Evolutionary conservation across 2,113 vertebrate genomes (phyloP), one percentile per base, ranked within the genome.

Genomic region (Neoarius graeffei): DNA sequence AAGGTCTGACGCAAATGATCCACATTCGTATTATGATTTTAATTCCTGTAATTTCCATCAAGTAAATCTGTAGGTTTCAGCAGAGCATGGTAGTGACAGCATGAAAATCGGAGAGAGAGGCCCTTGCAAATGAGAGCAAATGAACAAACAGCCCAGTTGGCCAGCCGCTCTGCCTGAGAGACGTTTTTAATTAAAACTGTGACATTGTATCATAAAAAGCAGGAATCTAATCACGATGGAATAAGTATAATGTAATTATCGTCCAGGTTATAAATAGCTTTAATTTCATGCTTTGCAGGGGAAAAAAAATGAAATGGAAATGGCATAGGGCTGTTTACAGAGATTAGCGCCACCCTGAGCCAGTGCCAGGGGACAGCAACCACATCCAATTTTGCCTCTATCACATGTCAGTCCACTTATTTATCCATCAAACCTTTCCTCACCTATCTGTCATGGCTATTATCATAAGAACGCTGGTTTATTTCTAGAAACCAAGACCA

Each of bases 191-290:
- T 94, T 94, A 94, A 91, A 93, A 92, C 91, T 93, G 92, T 94
- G 94, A 95, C 92, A 94, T 93, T 93, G 93, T 93, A 92, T 94
- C 92, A 93, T 93, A 94, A 93, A 95, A 94, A 93, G 30, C 93
- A 91, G 91, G 93, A 94, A 94, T 91, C 91, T 93, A 92, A 94
- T 94, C 90, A 90, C 88, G 92, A 93, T 93, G 92, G 93, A 94
- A 94, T 93, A 94, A 94, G 91, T 94, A 93, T 95, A 94, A 94
- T 94, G 93, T 95, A 94, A 95, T 95, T 94, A 96, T 95, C 94
- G 93, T 88, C 81, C 89, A 86, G 91, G 93, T 94, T 95, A 95
- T 94, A 94, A 95, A 94, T 94, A 94, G 94, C 92, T 95, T 94
- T 94, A 91, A 95, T 95, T 94, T 95, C 93, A 95, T 95, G 93